These are phyloP conservation scores for Tribolium freemani DNA, from an alignment of 2,888 invertebrate genomes.

Conservation along the genomic window DNA sequence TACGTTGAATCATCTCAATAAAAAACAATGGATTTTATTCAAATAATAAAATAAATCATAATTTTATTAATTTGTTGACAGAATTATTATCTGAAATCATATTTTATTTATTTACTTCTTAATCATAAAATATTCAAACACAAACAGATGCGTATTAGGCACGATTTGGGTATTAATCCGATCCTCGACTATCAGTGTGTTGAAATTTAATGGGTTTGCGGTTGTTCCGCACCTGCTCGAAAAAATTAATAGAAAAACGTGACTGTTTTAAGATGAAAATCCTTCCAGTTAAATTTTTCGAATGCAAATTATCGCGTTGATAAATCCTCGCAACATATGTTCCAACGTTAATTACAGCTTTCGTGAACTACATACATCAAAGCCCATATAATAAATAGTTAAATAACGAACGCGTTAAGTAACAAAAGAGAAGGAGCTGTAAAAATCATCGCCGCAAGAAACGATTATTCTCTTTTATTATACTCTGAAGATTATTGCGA, in stretches of 20 bases:
- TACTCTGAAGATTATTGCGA: slow-evolving; percentile 8
- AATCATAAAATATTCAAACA: too few relatives aligned
- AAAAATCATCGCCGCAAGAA: slow-evolving; percentile 11
- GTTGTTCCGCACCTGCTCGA: background rate
- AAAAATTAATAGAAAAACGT: slow-evolving; percentile 7
- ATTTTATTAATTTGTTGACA: too few relatives aligned
- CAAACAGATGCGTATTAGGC: too few relatives aligned
- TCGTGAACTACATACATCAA: slow-evolving; percentile 15
- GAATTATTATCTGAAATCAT: too few relatives aligned
- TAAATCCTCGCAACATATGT: background rate
- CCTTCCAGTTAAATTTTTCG: background rate
- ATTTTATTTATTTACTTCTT: too few relatives aligned
- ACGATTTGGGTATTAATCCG: background rate
- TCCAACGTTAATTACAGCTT: slow-evolving; percentile 1
- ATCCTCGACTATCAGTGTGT: background rate
- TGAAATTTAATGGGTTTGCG: background rate
- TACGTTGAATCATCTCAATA: too few relatives aligned
- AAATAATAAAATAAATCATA: too few relatives aligned
- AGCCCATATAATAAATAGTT: slow-evolving; percentile 17
- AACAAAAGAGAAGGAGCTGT: slow-evolving; percentile 7
- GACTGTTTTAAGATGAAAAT: background rate
- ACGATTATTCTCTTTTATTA: slow-evolving; percentile 9
- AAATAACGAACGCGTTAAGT: slow-evolving; percentile 5
- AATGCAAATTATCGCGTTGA: background rate
- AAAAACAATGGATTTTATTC: too few relatives aligned